Evolutionary conservation across 2,113 vertebrate genomes (phyloP).

Genomic region (Pelmatolapia mariae): DNA sequence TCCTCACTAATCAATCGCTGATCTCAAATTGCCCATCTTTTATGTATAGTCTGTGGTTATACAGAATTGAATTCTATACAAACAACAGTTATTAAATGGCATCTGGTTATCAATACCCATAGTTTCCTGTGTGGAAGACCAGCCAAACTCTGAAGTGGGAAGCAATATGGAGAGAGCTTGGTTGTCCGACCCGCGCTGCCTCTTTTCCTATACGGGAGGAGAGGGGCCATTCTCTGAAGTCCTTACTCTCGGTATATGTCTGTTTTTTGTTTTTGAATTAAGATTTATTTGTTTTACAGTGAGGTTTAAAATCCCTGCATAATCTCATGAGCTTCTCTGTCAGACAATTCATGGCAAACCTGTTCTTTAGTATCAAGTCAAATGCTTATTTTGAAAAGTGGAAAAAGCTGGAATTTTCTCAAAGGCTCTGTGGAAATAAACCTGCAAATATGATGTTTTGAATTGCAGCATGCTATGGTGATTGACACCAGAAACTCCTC

Average conservation of each 20-base stretch:
- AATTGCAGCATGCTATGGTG: slow-evolving; percentile 86
- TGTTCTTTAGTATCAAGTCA: background rate
- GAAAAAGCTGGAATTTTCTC: background rate
- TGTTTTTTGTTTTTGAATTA: no score
- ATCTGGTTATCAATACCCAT: background rate
- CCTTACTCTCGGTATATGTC: slow-evolving; percentile 83
- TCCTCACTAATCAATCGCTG: no score
- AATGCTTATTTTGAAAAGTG: background rate
- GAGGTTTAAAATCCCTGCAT: background rate
- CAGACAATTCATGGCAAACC: background rate
- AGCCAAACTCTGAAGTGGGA: slow-evolving; percentile 93
- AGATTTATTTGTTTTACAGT: background rate
- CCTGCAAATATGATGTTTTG: no score
- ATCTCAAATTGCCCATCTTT: background rate
- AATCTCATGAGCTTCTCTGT: background rate
- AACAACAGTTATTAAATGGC: background rate
- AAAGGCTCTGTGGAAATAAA: background rate
- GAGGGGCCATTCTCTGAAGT: slow-evolving; percentile 94
- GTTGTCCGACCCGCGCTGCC: slow-evolving; percentile 86
- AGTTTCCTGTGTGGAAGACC: slow-evolving; percentile 95
- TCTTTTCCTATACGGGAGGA: slow-evolving; percentile 94
- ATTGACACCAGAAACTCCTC: slow-evolving; percentile 91
- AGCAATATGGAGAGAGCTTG: slow-evolving; percentile 91
- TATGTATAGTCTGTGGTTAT: background rate
- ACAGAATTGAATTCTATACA: background rate